Conservation (phyloP, 30 jellyfish, hydroid and myxozoan species). For the Cassiopea andromeda region DNA sequence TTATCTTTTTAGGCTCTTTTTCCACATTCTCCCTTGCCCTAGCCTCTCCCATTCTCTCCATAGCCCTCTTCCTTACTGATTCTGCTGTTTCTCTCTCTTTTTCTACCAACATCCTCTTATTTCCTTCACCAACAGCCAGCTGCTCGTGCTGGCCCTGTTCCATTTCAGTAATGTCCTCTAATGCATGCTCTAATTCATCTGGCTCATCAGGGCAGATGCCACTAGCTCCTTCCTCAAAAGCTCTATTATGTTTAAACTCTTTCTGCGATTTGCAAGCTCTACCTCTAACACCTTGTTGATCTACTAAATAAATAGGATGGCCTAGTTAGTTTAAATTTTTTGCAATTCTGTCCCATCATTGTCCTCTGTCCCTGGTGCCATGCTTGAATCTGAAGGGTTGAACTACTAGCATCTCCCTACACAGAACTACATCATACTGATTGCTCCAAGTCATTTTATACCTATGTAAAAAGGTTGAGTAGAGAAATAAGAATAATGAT, state of each 20-base stretch:
- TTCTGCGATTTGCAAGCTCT: background rate
- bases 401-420: no score
- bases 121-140: background rate
- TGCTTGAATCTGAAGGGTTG: no score
- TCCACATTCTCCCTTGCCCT: conserved; percentile 14
- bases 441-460: no score
- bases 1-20: background rate
- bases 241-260: background rate
- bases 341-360: background rate
- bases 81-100: background rate
- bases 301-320: background rate
- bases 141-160: background rate
- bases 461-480: no score
- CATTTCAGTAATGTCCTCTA: background rate
- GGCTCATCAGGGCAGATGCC: background rate
- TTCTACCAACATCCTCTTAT: background rate
- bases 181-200: background rate
- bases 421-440: no score
- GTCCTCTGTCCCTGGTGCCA: no score
- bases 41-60: background rate
- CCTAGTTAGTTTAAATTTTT: background rate
- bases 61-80: background rate
- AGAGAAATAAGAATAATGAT: no score
- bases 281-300: background rate
- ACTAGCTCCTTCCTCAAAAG: background rate